These are phyloP conservation scores for Monomorium pharaonis DNA, from an alignment of 1,140 invertebrate species.

Conservation along the genomic window DNA sequence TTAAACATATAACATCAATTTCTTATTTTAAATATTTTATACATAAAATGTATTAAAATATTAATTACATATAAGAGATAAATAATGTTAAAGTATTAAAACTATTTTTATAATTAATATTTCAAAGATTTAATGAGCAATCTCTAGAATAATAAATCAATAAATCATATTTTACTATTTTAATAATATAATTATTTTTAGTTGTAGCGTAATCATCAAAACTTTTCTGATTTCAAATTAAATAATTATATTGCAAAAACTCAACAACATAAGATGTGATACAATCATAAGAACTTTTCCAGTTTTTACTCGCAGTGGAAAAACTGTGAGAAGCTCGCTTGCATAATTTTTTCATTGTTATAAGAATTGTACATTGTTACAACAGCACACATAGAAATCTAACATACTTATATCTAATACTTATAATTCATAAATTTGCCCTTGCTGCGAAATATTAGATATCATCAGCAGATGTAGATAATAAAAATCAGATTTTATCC, in stretches of 20 bases:
- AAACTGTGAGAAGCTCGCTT: slow-evolving; percentile 37
- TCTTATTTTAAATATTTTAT: not conserved
- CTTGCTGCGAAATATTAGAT: slow-evolving; percentile 42
- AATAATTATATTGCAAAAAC: slow-evolving; percentile 8
- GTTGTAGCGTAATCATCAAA: not conserved
- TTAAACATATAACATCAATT: not conserved
- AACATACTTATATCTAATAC: too few species aligned
- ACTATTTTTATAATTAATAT: not conserved
- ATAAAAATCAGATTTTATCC: slow-evolving; percentile 12
- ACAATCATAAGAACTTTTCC: slow-evolving; percentile 30
- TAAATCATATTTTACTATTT: not conserved
- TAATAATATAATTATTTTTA: not conserved
- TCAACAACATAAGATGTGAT: not conserved
- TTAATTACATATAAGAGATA: not conserved
- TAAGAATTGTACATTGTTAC: slow-evolving; percentile 3
- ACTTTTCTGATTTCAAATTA: not conserved
- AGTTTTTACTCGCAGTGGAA: slow-evolving; percentile 5
- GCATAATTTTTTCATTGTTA: slow-evolving; percentile 45
- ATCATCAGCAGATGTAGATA: not conserved
- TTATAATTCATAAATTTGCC: slow-evolving; percentile 29
- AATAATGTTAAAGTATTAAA: not conserved
- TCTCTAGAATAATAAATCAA: not conserved
- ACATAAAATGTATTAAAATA: not conserved
- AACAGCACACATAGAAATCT: not conserved
- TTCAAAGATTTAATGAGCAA: not conserved